phyloP scores from a whole-genome alignment of 2,113 vertebrate genomes.

The Poeciliopsis prolifica region DNA sequence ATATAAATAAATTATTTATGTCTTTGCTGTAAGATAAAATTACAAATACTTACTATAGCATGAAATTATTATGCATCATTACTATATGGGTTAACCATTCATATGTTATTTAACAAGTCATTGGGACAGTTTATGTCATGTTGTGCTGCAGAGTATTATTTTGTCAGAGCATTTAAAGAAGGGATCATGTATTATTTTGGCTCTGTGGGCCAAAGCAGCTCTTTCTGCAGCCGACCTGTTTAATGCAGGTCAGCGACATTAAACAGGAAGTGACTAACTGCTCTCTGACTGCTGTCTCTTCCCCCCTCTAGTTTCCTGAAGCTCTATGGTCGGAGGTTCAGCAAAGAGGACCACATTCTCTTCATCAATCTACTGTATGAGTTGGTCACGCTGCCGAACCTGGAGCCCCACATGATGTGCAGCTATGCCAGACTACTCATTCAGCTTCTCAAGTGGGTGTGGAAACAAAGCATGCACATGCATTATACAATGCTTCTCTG shows the following conservation, averaged over 20 bases:
- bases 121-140: background rate
- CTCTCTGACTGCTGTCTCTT: background rate
- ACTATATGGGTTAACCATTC: background rate
- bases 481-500: background rate
- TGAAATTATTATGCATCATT: too few species aligned
- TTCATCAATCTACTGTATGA: conserved; percentile 94
- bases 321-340: conserved; percentile 93
- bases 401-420: conserved; percentile 97
- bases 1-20: too few species aligned
- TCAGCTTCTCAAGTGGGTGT: conserved; percentile 92
- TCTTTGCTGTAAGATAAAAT: too few species aligned
- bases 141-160: too few species aligned
- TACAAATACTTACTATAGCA: too few species aligned
- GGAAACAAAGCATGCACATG: background rate
- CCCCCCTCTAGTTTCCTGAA: conserved; percentile 86
- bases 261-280: conserved; percentile 21
- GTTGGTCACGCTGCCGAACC: conserved; percentile 90
- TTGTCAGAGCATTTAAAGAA: too few species aligned
- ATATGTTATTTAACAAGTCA: background rate
- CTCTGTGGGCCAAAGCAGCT: background rate
- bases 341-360: conserved; percentile 94
- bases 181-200: background rate
- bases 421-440: conserved; percentile 92
- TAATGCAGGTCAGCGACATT: conserved; percentile 27
- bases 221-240: background rate